A percentile compares a stretch with the other conserved stretches of the same genome.
Evolutionary conservation across 2,888 invertebrate genomes (phyloP).

Genomic region (Amblyjoppa fuscipennis): DNA sequence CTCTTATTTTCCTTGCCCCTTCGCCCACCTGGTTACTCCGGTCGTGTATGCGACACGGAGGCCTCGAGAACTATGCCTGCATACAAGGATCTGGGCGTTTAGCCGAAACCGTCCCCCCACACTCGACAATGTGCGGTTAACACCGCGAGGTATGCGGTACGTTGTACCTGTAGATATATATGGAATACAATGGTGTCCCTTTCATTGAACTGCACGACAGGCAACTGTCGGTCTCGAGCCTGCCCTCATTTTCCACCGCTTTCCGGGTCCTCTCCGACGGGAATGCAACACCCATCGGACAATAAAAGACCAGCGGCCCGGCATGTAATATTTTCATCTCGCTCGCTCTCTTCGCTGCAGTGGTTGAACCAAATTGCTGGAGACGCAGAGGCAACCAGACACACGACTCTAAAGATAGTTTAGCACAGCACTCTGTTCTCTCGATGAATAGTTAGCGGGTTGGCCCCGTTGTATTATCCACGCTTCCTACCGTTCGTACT

Average conservation of each 20-base stretch:
- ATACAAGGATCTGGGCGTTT: conserved; percentile 74
- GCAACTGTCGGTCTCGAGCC: background rate
- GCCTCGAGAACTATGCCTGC: conserved; percentile 72
- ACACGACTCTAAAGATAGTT: background rate
- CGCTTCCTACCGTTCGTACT: background rate
- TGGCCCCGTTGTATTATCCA: conserved; percentile 3
- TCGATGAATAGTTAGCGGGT: conserved; percentile 1
- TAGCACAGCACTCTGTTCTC: conserved; percentile 17
- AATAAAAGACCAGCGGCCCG: conserved; percentile 13
- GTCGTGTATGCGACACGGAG: conserved; percentile 7
- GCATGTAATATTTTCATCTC: background rate
- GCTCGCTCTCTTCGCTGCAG: background rate
- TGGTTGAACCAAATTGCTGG: background rate
- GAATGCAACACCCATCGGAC: background rate
- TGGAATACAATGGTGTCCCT: background rate
- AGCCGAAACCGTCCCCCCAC: conserved; percentile 64
- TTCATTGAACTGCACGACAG: background rate
- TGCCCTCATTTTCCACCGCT: conserved; percentile 5
- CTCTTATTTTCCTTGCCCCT: background rate
- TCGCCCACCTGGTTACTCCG: background rate
- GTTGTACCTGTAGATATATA: background rate
- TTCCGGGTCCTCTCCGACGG: conserved; percentile 9
- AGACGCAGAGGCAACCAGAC: background rate
- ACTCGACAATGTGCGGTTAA: conserved; percentile 70
- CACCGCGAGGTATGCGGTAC: background rate